Evolutionary conservation across 2,888 invertebrate genomes (phyloP).

Genomic region (Cephus nigrinus): DNA sequence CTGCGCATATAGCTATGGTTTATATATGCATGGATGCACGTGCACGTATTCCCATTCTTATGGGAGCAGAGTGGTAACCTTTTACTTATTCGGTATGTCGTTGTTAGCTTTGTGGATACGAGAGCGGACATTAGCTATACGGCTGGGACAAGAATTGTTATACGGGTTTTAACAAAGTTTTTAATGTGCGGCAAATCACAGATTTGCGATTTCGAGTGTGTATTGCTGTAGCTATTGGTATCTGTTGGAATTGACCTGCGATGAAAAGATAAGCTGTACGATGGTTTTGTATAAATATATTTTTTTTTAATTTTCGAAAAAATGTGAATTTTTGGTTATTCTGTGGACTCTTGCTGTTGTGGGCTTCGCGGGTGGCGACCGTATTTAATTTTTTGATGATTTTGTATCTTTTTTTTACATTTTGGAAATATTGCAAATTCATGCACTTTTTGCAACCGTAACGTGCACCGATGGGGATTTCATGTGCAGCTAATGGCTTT

Average conservation of each 20-base stretch:
- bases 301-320: neutral
- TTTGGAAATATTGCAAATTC: neutral
- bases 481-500: neutral
- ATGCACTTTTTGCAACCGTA: neutral
- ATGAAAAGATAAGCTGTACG: neutral
- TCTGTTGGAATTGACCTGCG: neutral
- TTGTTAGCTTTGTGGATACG: neutral
- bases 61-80: neutral
- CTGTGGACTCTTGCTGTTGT: too few species aligned
- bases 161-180: constrained; percentile 7
- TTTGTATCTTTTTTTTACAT: rapidly evolving
- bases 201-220: too few species aligned
- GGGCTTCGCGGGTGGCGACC: too few species aligned
- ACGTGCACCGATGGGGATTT: neutral
- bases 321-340: neutral
- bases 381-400: neutral
- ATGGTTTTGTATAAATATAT: neutral
- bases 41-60: neutral
- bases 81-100: neutral
- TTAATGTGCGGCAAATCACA: neutral
- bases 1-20: neutral
- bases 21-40: neutral
- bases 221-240: neutral
- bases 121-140: neutral
- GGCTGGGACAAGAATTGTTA: neutral